Evolutionary conservation across 30 jellyfish, hydroid and myxozoan genomes (phyloP).

Genomic region (Phacellophora camtschatica): DNA sequence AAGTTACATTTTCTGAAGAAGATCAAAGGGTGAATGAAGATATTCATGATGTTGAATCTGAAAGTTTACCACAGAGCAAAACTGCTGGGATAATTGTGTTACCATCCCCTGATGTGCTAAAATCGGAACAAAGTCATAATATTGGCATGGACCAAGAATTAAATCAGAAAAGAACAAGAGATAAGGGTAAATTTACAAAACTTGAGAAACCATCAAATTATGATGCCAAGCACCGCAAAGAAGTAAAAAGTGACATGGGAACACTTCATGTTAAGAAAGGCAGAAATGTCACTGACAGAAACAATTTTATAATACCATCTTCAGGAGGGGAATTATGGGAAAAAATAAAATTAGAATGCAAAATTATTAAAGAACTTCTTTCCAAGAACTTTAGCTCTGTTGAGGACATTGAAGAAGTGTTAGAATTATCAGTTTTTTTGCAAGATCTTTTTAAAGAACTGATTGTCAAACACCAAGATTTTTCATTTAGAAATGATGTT

Average conservation of each 20-base stretch:
- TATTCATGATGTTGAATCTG: neutral
- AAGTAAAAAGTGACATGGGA: neutral
- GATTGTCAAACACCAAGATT: constrained; percentile 73
- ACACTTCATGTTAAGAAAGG: neutral
- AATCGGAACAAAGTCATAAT: neutral
- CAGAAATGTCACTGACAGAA: neutral
- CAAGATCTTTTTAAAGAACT: constrained; percentile 79
- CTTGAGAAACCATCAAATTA: constrained; percentile 9
- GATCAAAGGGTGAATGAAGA: neutral
- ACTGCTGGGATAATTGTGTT: constrained; percentile 52
- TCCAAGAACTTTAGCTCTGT: constrained; percentile 14
- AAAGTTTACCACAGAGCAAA: neutral
- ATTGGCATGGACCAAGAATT: neutral
- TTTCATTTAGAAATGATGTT: constrained; percentile 69
- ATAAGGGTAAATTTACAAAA: neutral
- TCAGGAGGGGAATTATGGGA: constrained; percentile 30
- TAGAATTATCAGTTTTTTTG: constrained; percentile 55
- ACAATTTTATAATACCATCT: neutral
- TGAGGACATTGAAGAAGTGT: constrained; percentile 51
- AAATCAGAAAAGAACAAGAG: neutral
- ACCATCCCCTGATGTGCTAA: constrained; percentile 34
- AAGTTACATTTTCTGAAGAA: constrained; percentile 1
- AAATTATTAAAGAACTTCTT: constrained; percentile 23
- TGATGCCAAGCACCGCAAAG: constrained; percentile 13
- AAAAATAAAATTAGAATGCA: neutral